Conservation (phyloP, 2,888 invertebrate species). For the Metalampra italica region DNA sequence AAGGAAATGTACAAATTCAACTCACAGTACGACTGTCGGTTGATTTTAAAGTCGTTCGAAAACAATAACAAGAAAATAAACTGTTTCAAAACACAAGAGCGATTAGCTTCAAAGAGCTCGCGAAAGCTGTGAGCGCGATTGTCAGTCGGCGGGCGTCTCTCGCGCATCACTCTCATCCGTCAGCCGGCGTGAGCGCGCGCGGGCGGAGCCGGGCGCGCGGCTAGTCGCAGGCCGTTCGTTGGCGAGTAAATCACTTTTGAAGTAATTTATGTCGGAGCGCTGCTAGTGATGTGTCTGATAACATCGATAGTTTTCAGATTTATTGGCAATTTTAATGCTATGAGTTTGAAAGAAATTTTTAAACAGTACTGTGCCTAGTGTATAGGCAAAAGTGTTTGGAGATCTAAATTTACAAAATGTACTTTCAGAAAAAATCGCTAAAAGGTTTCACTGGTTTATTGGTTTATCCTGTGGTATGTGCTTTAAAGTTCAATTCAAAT, state of each 20-base stretch:
- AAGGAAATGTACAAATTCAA: too few species aligned
- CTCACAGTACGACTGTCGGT: too few species aligned
- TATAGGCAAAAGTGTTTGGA: too few species aligned
- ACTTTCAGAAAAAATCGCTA: too few species aligned
- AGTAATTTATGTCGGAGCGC: constrained; percentile 64
- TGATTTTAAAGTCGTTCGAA: constrained; percentile 15
- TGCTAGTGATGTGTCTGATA: constrained; percentile 43
- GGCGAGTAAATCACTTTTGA: constrained; percentile 73
- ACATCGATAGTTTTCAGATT: constrained; percentile 23
- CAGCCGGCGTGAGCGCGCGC: constrained; percentile 48
- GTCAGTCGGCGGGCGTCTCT: constrained; percentile 57
- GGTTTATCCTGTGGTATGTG: too few species aligned
- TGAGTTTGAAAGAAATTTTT: too few species aligned
- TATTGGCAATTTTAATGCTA: not conserved
- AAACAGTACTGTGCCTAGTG: too few species aligned
- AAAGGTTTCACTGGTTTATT: too few species aligned
- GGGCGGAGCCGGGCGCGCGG: constrained; percentile 57
- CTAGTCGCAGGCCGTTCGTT: constrained; percentile 65
- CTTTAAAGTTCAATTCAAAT: too few species aligned
- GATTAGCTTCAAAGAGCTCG: constrained; percentile 42
- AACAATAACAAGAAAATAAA: constrained; percentile 28
- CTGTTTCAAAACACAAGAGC: constrained; percentile 42
- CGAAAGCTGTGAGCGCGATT: constrained; percentile 42
- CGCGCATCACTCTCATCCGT: constrained; percentile 57
- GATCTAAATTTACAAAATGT: too few species aligned